Percentiles rank a stretch among this genome's conserved stretches.
These are phyloP conservation scores for Catalaphyllia jardinei DNA, from an alignment of 64 coral and sea anemone genomes.

Conservation along the genomic window DNA sequence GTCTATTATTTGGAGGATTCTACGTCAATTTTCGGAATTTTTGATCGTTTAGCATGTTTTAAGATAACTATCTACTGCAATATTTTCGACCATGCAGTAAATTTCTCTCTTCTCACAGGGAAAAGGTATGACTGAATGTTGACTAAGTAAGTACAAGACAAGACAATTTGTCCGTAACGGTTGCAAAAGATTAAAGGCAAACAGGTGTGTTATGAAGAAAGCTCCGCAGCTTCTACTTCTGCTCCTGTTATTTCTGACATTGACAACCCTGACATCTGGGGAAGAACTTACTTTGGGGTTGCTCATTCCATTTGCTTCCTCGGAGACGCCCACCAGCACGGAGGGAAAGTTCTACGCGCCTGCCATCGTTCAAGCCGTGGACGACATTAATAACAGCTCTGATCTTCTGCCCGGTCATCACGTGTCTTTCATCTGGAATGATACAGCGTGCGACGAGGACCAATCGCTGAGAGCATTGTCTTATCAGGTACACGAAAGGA, in stretches of 20 bases:
- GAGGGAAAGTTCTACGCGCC: constrained; percentile 64
- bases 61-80: no score
- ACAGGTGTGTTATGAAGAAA: not conserved
- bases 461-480: constrained; percentile 46
- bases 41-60: no score
- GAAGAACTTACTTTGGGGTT: constrained; percentile 71
- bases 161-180: not conserved
- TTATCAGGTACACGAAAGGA: constrained; percentile 55
- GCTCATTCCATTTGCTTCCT: constrained; percentile 62
- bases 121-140: not conserved
- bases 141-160: no score
- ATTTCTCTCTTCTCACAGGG: no score
- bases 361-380: constrained; percentile 73
- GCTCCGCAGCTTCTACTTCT: not conserved
- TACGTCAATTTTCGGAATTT: no score
- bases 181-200: not conserved
- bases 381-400: constrained; percentile 73
- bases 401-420: constrained; percentile 73
- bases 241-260: not conserved
- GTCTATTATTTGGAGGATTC: no score
- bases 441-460: constrained; percentile 74
- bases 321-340: not conserved
- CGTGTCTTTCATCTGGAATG: constrained; percentile 83
- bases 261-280: not conserved
- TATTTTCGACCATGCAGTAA: no score